Conservation (phyloP, 2,888 invertebrate genomes). For the Drosophila leonis region DNA sequence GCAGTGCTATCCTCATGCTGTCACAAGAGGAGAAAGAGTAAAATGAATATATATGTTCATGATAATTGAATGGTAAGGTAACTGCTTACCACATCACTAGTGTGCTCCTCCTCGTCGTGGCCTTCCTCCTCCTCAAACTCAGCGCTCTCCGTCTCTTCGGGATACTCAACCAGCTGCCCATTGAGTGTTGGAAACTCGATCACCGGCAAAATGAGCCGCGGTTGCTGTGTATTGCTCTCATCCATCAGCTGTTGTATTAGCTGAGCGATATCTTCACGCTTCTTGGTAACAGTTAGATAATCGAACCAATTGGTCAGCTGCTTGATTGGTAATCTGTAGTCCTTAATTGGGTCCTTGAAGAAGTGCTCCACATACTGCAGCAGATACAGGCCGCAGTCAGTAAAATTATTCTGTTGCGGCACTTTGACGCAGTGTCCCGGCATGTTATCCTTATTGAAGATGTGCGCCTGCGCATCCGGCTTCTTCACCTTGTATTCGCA, state of each 20-base stretch:
- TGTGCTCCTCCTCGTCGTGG: slow-evolving; percentile 86
- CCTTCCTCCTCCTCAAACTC: slow-evolving; percentile 87
- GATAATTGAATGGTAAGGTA: not conserved
- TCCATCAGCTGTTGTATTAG: slow-evolving; percentile 91
- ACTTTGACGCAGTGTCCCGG: slow-evolving; percentile 95
- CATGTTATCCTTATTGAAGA: slow-evolving; percentile 93
- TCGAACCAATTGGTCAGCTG: slow-evolving; percentile 94
- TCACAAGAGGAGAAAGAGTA: not conserved
- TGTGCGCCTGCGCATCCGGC: slow-evolving; percentile 86
- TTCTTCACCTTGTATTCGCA: slow-evolving; percentile 92
- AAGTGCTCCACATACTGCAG: slow-evolving; percentile 98
- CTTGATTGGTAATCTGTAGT: slow-evolving; percentile 93
- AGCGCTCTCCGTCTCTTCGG: slow-evolving; percentile 87
- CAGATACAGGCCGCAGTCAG: slow-evolving; percentile 98
- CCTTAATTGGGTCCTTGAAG: slow-evolving; percentile 93
- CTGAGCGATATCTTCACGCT: slow-evolving; percentile 94
- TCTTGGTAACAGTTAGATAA: slow-evolving; percentile 92
- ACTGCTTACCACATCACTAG: slow-evolving; percentile 81
- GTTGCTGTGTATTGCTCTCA: slow-evolving; percentile 87
- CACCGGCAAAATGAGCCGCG: slow-evolving; percentile 88
- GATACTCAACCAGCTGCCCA: slow-evolving; percentile 88
- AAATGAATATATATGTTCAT: not conserved
- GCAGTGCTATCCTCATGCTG: slow-evolving; percentile 76
- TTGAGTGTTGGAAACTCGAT: slow-evolving; percentile 92
- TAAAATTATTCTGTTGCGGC: slow-evolving; percentile 99